Evolutionary conservation across 1,140 invertebrate species (phyloP).

Genomic region (Steinernema feltiae): DNA sequence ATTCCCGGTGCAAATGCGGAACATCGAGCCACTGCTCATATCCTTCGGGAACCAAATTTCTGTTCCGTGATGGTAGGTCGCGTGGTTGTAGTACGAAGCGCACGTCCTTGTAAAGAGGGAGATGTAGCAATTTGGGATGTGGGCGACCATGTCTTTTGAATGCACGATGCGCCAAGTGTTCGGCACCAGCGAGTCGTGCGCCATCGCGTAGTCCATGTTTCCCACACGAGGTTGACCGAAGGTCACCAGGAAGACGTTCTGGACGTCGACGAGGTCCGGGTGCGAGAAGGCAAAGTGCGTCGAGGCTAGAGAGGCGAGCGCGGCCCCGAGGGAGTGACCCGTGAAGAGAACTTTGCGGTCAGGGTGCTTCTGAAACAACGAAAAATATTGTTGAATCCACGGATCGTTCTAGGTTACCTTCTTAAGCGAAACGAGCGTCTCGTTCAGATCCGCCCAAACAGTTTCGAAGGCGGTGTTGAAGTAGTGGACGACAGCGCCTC

Average conservation of each 20-base stretch:
- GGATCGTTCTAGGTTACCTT: neutral
- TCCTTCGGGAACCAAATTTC: slow-evolving; percentile 31
- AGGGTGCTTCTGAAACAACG: slow-evolving; percentile 21
- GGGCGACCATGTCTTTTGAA: slow-evolving; percentile 30
- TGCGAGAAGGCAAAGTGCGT: slow-evolving; percentile 27
- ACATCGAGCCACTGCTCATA: slow-evolving; percentile 20
- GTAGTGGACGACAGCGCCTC: slow-evolving; percentile 33
- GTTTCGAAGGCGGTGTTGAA: slow-evolving; percentile 26
- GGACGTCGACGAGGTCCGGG: neutral
- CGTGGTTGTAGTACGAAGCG: slow-evolving; percentile 32
- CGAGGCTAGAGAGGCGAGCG: slow-evolving; percentile 31
- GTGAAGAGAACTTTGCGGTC: slow-evolving; percentile 29
- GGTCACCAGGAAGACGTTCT: slow-evolving; percentile 21
- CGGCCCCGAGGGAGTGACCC: slow-evolving; percentile 35
- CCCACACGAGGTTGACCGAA: slow-evolving; percentile 38
- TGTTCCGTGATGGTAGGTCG: slow-evolving; percentile 36
- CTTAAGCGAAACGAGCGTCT: neutral
- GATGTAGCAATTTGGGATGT: slow-evolving; percentile 29
- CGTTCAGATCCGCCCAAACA: slow-evolving; percentile 19
- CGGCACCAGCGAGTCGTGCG: slow-evolving; percentile 24
- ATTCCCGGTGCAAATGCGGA: slow-evolving; percentile 25
- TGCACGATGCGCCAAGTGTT: slow-evolving; percentile 35
- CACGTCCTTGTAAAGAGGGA: slow-evolving; percentile 4
- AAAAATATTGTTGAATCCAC: neutral
- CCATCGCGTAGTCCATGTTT: slow-evolving; percentile 27